phyloP scores from a whole-genome alignment of 2,113 vertebrate species.

The Gadus macrocephalus region DNA sequence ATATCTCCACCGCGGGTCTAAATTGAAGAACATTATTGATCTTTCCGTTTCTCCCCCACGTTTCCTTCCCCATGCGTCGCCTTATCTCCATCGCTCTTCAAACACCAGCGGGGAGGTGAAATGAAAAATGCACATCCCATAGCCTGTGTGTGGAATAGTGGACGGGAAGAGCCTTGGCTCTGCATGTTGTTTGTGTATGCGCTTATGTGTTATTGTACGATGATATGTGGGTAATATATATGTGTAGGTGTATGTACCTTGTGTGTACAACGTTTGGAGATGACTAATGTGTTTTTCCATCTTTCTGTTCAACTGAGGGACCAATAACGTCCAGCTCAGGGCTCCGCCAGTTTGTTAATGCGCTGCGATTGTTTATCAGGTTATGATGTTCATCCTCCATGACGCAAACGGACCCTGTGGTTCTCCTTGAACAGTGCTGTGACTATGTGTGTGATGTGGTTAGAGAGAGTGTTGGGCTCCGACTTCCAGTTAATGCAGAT shows the following conservation, averaged over 20 bases:
- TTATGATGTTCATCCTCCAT: conserved; percentile 21
- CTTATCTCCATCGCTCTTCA: conserved; percentile 66
- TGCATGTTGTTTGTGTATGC: not conserved
- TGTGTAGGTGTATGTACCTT: conserved; percentile 2
- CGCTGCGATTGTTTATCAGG: conserved; percentile 50
- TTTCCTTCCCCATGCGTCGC: conserved; percentile 19
- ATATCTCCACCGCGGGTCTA: conserved; percentile 61
- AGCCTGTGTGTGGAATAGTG: conserved; percentile 14
- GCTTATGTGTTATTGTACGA: not conserved
- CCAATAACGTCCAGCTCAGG: conserved; percentile 36
- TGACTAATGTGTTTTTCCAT: conserved; percentile 10
- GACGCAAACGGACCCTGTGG: conserved; percentile 18
- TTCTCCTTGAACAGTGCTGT: conserved; percentile 16
- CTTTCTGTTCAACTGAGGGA: conserved; percentile 31
- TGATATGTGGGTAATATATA: not conserved
- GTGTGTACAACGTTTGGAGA: conserved; percentile 14
- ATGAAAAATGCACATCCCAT: conserved; percentile 43
- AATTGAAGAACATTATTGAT: conserved; percentile 72
- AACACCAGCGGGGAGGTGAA: conserved; percentile 61
- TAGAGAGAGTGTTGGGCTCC: no score
- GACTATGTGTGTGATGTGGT: no score
- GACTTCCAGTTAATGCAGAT: no score
- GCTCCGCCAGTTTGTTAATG: conserved; percentile 40
- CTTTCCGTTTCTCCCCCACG: conserved; percentile 29
- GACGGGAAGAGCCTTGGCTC: not conserved